Evolutionary conservation across 2,888 invertebrate genomes (phyloP), one percentile per base, ranked within the genome.

Genomic region (Eurytoma californica): DNA sequence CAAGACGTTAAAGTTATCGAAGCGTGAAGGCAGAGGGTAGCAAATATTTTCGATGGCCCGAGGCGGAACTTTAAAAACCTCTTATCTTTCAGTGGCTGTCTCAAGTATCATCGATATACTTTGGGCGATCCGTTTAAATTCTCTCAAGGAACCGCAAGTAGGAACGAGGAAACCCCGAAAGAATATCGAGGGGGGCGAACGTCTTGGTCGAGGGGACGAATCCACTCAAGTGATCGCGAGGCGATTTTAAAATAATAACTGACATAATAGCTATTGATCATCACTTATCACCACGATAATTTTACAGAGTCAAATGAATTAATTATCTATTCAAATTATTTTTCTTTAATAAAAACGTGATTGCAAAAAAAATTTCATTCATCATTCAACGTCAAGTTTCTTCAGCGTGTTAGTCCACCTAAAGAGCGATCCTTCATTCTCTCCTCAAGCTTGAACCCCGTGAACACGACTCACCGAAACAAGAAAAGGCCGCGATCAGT

Each of bases 91-190:
- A 75, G 78, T 78, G 24, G 80, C 70, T 77, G 78, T 77, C 79
- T 84, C 84, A 81, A 86, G 86, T 84, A 85, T 81, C 85, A 85
- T 87, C 85, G 85, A 87, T 85, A 83, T 81, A 82, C 84, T 82
- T 84, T 81, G 9, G 83, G 74, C 85, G 83, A 82, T 83, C 81
- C 80, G 81, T 84, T 84, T 79, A 82, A 84, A 83, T 82, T 84
- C 79, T 80, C 68, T 69, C 73, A 58, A 70, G 61, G 13, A 79
- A 74, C 57, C 66, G 20, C 68, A 68, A 72, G 80, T 24, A 66
- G 55, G 30, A 28, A 28, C 16, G 39, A 63, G 65, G 58, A 72
- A 80, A 70, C 72, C 78, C 80, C 78, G 60, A 63, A 82, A 80
- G 82, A 77, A 80, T 78, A 78, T 72, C 76, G 49, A 18, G 24